Percentiles rank a stretch among this genome's conserved stretches.
Conservation (phyloP, 2,888 invertebrate species). For the Amphipyra berbera region DNA sequence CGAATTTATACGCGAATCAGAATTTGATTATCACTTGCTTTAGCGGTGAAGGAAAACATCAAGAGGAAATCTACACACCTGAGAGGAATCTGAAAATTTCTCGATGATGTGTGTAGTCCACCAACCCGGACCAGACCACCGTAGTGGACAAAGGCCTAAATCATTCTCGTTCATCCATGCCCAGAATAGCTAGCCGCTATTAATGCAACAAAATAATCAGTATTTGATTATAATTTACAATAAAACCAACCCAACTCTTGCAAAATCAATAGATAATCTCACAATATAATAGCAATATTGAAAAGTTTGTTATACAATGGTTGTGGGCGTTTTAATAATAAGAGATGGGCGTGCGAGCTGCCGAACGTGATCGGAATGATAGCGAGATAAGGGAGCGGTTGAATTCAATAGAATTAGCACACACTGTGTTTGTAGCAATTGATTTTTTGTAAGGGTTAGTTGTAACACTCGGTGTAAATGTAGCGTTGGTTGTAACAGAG, state of each 20-base stretch:
- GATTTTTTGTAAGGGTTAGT: slow-evolving; percentile 21
- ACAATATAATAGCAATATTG: slow-evolving; percentile 54
- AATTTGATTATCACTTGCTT: too few species aligned
- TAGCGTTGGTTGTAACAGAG: background rate
- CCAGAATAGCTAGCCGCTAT: too few species aligned
- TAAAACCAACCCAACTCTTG: background rate
- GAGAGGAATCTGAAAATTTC: too few species aligned
- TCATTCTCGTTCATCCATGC: too few species aligned
- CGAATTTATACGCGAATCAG: too few species aligned
- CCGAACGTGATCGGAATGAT: slow-evolving; percentile 51
- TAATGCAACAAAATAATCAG: too few species aligned
- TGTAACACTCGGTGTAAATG: slow-evolving; percentile 12
- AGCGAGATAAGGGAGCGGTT: slow-evolving; percentile 18
- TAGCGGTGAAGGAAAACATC: too few species aligned
- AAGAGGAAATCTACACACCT: too few species aligned
- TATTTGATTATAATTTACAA: too few species aligned
- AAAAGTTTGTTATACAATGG: slow-evolving; percentile 42
- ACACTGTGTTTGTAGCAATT: slow-evolving; percentile 7
- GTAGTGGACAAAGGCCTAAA: too few species aligned
- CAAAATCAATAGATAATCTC: slow-evolving; percentile 43
- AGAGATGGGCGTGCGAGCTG: slow-evolving; percentile 37
- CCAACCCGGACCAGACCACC: too few species aligned
- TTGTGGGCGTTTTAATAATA: slow-evolving; percentile 55
- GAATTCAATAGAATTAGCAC: slow-evolving; percentile 43
- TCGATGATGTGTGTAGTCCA: too few species aligned